phyloP scores from a whole-genome alignment of 2,797 vertebrate species.

The Loris lydekkerianus region DNA sequence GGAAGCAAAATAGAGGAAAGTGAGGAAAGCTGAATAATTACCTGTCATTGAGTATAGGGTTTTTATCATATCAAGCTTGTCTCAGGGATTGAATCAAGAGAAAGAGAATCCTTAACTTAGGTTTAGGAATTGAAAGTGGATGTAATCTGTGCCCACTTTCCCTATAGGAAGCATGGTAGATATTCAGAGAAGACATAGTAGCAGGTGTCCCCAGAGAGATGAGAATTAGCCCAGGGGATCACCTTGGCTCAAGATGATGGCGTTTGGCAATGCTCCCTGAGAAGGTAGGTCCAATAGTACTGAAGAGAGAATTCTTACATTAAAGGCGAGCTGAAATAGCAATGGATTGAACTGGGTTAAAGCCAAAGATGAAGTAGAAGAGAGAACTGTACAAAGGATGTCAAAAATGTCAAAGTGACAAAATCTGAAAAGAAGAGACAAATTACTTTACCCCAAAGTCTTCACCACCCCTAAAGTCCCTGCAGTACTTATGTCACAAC shows the following conservation, averaged over 20 bases:
- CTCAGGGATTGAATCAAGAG: not conserved
- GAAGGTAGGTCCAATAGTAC: not conserved
- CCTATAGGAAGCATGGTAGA: not conserved
- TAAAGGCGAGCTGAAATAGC: not conserved
- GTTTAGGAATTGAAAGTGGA: not conserved
- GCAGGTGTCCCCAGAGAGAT: no score
- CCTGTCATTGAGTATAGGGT: not conserved
- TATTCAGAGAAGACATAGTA: not conserved
- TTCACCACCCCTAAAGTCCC: accelerated
- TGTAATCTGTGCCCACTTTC: not conserved
- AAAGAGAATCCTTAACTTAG: not conserved
- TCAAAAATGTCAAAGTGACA: not conserved
- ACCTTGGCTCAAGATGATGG: not conserved
- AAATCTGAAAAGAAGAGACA: not conserved
- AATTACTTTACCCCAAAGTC: not conserved
- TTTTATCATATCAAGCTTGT: not conserved
- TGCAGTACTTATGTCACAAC: not conserved
- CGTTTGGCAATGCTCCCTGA: not conserved
- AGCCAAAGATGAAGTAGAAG: not conserved
- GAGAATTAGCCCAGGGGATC: no score
- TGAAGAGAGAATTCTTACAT: not conserved
- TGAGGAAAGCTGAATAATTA: not conserved
- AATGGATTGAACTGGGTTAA: not conserved
- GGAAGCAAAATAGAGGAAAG: not conserved
- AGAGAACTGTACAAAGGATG: not conserved